A percentile compares a stretch with the other conserved stretches of the same genome.
Conservation (phyloP, 1,140 invertebrate species). For the Coptotermes formosanus region DNA sequence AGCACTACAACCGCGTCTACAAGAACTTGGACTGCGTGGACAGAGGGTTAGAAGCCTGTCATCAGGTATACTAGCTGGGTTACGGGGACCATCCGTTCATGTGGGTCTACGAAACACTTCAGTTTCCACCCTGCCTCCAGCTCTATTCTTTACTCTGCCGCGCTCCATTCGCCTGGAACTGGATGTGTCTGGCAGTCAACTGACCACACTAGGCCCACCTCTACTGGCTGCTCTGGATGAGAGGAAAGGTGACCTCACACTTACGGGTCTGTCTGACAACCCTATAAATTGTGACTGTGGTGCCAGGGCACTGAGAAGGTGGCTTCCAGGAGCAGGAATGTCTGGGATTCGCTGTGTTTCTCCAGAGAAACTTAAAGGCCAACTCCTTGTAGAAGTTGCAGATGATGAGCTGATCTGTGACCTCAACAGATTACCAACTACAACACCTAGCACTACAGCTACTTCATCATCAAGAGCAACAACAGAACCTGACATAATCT, state of each 20-base stretch:
- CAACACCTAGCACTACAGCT: slow-evolving; percentile 50
- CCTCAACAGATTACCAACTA: slow-evolving; percentile 48
- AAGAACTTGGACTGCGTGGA: slow-evolving; percentile 71
- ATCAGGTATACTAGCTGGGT: slow-evolving; percentile 76
- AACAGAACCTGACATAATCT: slow-evolving; percentile 78
- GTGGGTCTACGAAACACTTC: slow-evolving; percentile 79
- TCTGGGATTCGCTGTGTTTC: slow-evolving; percentile 61
- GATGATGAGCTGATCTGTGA: slow-evolving; percentile 79
- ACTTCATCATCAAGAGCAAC: slow-evolving; percentile 45
- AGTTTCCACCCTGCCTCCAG: slow-evolving; percentile 69
- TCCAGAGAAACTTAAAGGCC: slow-evolving; percentile 66
- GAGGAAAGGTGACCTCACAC: slow-evolving; percentile 66
- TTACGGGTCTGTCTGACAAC: slow-evolving; percentile 71
- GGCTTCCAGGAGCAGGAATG: slow-evolving; percentile 60
- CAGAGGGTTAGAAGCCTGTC: slow-evolving; percentile 72
- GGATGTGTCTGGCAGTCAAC: slow-evolving; percentile 74
- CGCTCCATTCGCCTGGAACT: slow-evolving; percentile 76
- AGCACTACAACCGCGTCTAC: slow-evolving; percentile 73
- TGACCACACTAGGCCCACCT: slow-evolving; percentile 71
- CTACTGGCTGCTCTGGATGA: slow-evolving; percentile 77
- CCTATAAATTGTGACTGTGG: slow-evolving; percentile 85
- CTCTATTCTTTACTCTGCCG: slow-evolving; percentile 84
- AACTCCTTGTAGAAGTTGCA: slow-evolving; percentile 67
- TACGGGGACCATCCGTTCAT: slow-evolving; percentile 67
- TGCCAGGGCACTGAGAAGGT: slow-evolving; percentile 70